Evolutionary conservation across 2,113 vertebrate genomes (phyloP).

Genomic region (Anas platyrhynchos): DNA sequence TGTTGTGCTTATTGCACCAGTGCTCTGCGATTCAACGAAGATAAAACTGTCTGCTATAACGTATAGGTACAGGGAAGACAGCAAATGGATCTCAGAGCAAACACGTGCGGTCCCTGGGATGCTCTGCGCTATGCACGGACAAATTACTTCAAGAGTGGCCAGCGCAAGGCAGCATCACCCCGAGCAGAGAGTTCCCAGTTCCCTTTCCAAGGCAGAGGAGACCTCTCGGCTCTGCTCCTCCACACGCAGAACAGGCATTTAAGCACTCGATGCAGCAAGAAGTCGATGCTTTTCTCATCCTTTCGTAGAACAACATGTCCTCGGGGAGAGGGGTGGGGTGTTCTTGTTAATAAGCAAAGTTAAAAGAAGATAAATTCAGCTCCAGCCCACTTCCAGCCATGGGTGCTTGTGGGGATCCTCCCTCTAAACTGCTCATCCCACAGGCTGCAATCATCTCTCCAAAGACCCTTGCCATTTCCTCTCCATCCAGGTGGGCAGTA

Average conservation of each 20-base stretch:
- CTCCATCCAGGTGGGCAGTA: background rate
- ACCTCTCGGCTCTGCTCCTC: background rate
- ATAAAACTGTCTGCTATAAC: background rate
- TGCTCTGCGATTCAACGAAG: background rate
- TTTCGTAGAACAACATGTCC: background rate
- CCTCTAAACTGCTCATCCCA: background rate
- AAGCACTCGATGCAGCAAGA: background rate
- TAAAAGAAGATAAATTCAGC: background rate
- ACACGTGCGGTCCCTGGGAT: background rate
- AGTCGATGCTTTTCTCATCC: background rate
- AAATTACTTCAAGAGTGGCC: background rate
- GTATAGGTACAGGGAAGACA: background rate
- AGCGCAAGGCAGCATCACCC: background rate
- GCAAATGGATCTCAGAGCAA: background rate
- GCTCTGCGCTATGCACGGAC: background rate
- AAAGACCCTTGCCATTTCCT: background rate
- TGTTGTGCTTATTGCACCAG: background rate
- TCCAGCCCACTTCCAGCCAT: background rate
- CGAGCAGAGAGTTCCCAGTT: background rate
- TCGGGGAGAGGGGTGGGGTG: background rate
- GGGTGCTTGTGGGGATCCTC: background rate
- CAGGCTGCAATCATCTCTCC: background rate
- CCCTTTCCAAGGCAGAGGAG: background rate
- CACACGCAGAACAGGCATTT: background rate
- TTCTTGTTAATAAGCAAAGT: background rate